A percentile compares a stretch with the other conserved stretches of the same genome.
These are phyloP conservation scores for Athripsodes cinereus DNA, from an alignment of 2,888 invertebrate genomes.

Conservation along the genomic window DNA sequence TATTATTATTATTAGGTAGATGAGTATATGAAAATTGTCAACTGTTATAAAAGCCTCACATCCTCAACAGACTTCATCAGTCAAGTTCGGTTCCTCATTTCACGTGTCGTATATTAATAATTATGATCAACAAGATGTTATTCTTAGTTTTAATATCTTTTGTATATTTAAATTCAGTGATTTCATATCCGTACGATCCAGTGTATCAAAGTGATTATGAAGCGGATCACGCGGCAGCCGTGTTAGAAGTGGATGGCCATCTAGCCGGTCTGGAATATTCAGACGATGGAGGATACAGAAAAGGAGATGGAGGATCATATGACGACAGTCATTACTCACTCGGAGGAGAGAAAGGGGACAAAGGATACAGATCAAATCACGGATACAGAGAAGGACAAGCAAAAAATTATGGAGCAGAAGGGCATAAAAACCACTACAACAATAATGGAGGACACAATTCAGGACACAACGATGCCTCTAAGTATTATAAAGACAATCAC, in stretches of 20 bases:
- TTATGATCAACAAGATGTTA: slow-evolving; percentile 7
- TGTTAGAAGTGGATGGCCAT: slow-evolving; percentile 9
- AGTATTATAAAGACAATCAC: slow-evolving; percentile 40
- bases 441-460: slow-evolving; percentile 35
- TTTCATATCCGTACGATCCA: slow-evolving; percentile 3
- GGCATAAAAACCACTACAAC: slow-evolving; percentile 38
- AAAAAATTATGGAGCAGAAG: slow-evolving; percentile 35
- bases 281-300: slow-evolving; percentile 23
- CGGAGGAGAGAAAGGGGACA: slow-evolving; percentile 24
- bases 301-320: slow-evolving; percentile 34
- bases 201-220: slow-evolving; percentile 8
- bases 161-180: neutral
- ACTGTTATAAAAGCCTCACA: neutral
- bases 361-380: slow-evolving; percentile 23
- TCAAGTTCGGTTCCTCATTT: neutral
- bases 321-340: slow-evolving; percentile 32
- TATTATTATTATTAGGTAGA: too few species aligned
- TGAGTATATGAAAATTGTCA: neutral
- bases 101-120: neutral
- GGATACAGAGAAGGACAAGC: slow-evolving; percentile 34
- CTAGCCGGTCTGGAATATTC: neutral
- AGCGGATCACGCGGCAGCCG: slow-evolving; percentile 9
- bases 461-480: slow-evolving; percentile 39
- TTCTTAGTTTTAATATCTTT: neutral
- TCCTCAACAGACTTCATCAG: too few species aligned